Percentiles rank a stretch among this genome's conserved stretches.
These are phyloP conservation scores for Eumerus sabulonum DNA, from an alignment of 2,888 invertebrate genomes.

Conservation along the genomic window DNA sequence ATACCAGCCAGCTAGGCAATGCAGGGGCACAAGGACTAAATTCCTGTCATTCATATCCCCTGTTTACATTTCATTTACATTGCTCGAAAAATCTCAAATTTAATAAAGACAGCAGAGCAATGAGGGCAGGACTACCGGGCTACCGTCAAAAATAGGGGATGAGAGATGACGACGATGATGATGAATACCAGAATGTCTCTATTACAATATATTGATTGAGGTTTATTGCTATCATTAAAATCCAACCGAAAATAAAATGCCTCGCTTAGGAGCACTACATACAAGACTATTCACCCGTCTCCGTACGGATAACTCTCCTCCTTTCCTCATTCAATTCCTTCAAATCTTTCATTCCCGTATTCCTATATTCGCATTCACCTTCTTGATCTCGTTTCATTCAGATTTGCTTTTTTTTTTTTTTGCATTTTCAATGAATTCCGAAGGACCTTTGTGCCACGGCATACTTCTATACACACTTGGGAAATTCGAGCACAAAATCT, in stretches of 20 bases:
- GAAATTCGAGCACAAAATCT: too few species aligned
- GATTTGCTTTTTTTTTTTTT: too few species aligned
- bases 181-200: constrained; percentile 60
- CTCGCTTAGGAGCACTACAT: constrained; percentile 25
- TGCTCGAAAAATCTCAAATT: constrained; percentile 52
- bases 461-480: too few species aligned
- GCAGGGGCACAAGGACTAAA: constrained; percentile 22
- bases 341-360: constrained; percentile 22
- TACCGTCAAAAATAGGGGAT: constrained; percentile 51
- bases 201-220: constrained; percentile 68
- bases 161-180: constrained; percentile 15
- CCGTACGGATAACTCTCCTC: constrained; percentile 1
- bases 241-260: constrained; percentile 39
- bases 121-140: too few species aligned
- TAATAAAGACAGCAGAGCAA: constrained; percentile 60
- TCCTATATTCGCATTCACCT: not conserved
- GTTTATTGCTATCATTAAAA: constrained; percentile 68
- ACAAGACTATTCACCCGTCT: constrained; percentile 7
- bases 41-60: constrained; percentile 53
- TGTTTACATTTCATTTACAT: constrained; percentile 68
- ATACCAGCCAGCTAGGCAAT: too few species aligned
- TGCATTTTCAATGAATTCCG: constrained; percentile 48
- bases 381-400: constrained; percentile 31
- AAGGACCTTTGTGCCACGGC: constrained; percentile 45
- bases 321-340: constrained; percentile 27